These are phyloP conservation scores for Sprattus sprattus DNA, from an alignment of 2,113 vertebrate species.

Conservation along the genomic window DNA sequence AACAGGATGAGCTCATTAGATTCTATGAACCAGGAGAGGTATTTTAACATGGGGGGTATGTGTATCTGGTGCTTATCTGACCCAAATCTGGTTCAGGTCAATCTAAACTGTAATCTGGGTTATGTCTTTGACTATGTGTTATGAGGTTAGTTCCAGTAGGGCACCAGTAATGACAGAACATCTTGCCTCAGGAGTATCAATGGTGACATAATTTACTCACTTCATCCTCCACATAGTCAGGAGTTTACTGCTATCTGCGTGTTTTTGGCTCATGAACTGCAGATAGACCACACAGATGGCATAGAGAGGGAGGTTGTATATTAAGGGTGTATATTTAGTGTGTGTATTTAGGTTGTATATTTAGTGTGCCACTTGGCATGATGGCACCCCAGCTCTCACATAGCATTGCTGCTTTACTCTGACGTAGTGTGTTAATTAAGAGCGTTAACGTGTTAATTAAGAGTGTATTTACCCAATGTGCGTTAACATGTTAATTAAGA, in stretches of 20 bases:
- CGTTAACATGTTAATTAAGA: too few species aligned
- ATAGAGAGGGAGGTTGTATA: neutral
- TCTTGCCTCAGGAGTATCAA: too few species aligned
- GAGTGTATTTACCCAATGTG: too few species aligned
- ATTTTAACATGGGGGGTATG: neutral
- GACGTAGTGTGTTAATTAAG: neutral
- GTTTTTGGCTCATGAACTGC: neutral
- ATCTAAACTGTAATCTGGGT: too few species aligned
- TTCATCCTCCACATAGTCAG: too few species aligned
- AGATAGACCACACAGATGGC: neutral
- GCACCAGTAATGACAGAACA: too few species aligned
- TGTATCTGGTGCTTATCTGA: too few species aligned
- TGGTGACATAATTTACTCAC: neutral
- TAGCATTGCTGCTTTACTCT: neutral
- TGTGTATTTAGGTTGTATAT: neutral
- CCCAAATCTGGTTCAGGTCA: too few species aligned
- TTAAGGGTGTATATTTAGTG: neutral
- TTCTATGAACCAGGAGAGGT: neutral
- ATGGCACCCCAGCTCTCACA: neutral
- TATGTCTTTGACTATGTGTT: too few species aligned
- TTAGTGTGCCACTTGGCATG: neutral
- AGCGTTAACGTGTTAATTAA: too few species aligned
- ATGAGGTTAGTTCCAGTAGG: too few species aligned
- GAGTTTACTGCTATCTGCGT: neutral
- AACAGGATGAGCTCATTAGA: neutral